These are phyloP conservation scores for Macrosteles quadrilineatus DNA, from an alignment of 1,140 invertebrate species.

Conservation along the genomic window DNA sequence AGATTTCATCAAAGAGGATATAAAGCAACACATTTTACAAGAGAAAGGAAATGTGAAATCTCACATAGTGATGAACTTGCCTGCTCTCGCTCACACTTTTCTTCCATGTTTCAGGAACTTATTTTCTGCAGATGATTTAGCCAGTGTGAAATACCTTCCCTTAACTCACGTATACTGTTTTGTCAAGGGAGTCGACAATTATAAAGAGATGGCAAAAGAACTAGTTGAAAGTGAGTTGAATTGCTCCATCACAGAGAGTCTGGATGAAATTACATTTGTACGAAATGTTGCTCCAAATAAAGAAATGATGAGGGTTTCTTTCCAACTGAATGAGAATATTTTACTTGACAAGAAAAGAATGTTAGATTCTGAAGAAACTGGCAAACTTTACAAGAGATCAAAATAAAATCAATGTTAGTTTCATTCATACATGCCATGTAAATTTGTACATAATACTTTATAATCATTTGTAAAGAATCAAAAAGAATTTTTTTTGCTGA, in stretches of 20 bases:
- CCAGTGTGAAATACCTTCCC: constrained; percentile 48
- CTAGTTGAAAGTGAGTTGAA: constrained; percentile 68
- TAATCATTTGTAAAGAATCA: not conserved
- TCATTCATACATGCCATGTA: too few relatives aligned
- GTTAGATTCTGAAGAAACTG: constrained; percentile 40
- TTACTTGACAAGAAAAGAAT: constrained; percentile 47
- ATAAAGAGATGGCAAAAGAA: constrained; percentile 54
- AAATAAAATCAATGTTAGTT: constrained; percentile 17
- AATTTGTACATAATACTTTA: too few relatives aligned
- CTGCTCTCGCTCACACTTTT: constrained; percentile 88
- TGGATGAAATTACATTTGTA: constrained; percentile 70
- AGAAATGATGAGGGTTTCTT: constrained; percentile 87
- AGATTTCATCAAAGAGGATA: constrained; percentile 75
- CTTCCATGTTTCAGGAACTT: constrained; percentile 74
- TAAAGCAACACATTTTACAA: constrained; percentile 62
- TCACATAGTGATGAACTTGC: constrained; percentile 93
- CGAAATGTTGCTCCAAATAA: constrained; percentile 92
- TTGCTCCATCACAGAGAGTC: constrained; percentile 55
- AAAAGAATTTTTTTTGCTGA: not conserved
- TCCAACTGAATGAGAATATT: constrained; percentile 63
- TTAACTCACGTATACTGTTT: constrained; percentile 80
- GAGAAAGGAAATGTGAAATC: constrained; percentile 53
- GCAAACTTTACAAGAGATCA: constrained; percentile 9
- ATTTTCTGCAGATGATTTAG: constrained; percentile 54
- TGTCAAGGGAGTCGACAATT: constrained; percentile 60